Base-by-base conservation (phyloP, 2,113 vertebrate genomes). In the Phyllostomus hastatus region DNA sequence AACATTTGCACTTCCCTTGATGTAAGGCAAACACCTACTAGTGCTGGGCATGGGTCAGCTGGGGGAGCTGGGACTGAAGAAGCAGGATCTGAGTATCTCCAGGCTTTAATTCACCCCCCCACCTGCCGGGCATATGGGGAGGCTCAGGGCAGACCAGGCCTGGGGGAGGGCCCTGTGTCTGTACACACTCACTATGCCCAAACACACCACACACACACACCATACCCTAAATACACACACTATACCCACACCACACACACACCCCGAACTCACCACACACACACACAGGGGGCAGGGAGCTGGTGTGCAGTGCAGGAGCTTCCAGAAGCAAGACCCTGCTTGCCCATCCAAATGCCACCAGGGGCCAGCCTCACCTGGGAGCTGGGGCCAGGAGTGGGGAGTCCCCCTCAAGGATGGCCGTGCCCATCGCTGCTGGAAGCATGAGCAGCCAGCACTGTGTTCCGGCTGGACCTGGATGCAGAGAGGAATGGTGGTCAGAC, bases 11-110 rank as follows among this genome's bases (percentile, higher is more conserved):
- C 84, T 90, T 96, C 78, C 48, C 69, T 88, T 94, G 81, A 93
- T 96, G 41, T 82, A 72, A 97, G 95, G 78, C 86, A 96, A 92
- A 81, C 66, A 96, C 87, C 94, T 92, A 90, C 70, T 92, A 69
- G 91, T 57, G 4, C 66, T 54, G 52, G 38, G 89, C 22, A 17
- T 73, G 75, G 76, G 52, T 69, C 50, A 57, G 66, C 6, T 66
- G 43, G 94, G 92, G 95, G 96, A 3, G 46, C 46, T 48, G 46
- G 46, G 46, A 85, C 59, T 14, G 48, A 24, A 81, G 43, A 89
- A 70, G 2, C 54, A 7, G 5, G 35, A 52, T 48, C 38, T 16
- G n/a, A 0, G 20, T 0, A 11, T 28, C 73, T 88, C 35, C 8
- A 17, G n/a, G 82, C 41, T 84, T 66, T 10, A 5, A 50, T 9